A percentile compares a stretch with the other conserved stretches of the same genome.
Conservation (phyloP, 2,113 vertebrate genomes). For the Mirza zaza region DNA sequence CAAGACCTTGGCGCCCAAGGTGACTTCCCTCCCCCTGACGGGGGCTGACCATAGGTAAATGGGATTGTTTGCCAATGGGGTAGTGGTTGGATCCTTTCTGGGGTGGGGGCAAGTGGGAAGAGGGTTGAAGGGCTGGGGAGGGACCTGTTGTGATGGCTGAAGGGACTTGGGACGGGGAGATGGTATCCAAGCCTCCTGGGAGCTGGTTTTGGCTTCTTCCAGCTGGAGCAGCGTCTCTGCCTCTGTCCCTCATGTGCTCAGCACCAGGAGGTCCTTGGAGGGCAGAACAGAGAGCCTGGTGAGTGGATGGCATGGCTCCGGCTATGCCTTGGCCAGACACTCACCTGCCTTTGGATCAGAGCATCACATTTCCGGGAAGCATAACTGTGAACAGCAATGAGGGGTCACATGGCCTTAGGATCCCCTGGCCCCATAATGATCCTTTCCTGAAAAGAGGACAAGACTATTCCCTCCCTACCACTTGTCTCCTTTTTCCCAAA, state of each 20-base stretch:
- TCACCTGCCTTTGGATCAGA: not conserved
- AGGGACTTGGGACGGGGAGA: not conserved
- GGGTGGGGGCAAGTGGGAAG: not conserved
- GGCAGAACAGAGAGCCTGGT: conserved; percentile 30
- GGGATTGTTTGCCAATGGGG: not conserved
- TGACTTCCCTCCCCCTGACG: not conserved
- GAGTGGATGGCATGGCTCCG: not conserved
- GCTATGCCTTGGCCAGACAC: not conserved
- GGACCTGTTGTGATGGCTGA: not conserved
- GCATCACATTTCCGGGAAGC: not conserved
- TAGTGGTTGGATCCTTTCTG: not conserved
- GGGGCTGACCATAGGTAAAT: not conserved
- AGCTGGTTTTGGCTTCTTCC: not conserved
- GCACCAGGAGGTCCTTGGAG: conserved; percentile 76
- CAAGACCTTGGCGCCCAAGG: not conserved
- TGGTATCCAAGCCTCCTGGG: not conserved
- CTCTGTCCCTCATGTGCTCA: conserved; percentile 61
- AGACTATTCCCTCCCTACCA: not conserved
- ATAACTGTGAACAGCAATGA: not conserved
- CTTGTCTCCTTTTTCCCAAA: not conserved
- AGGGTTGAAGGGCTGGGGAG: not conserved
- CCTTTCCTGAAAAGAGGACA: not conserved
- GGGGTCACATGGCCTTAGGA: not conserved
- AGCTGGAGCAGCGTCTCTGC: not conserved
- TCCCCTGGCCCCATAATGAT: not conserved